Conservation (phyloP, 2,888 invertebrate genomes). For the Andrena camellia region DNA sequence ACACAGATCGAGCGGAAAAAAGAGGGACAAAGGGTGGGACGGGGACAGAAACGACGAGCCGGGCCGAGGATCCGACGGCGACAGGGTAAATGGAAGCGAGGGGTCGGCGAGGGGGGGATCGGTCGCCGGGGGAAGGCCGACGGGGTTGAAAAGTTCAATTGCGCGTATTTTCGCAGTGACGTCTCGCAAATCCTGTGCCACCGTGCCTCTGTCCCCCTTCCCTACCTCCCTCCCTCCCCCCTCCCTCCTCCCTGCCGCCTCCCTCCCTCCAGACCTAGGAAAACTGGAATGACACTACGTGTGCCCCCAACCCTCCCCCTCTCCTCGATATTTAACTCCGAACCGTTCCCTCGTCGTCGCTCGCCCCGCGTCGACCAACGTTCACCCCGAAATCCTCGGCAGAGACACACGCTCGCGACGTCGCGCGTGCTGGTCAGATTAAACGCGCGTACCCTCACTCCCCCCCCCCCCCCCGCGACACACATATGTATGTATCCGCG, state of each 20-base stretch:
- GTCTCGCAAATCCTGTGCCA: slow-evolving; percentile 82
- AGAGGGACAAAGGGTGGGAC: slow-evolving; percentile 61
- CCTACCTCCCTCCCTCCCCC: slow-evolving; percentile 37
- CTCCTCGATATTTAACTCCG: slow-evolving; percentile 66
- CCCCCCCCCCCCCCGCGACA: too few species aligned
- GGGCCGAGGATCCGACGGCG: slow-evolving; percentile 75
- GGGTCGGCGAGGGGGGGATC: slow-evolving; percentile 51
- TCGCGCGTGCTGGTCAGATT: slow-evolving; percentile 49
- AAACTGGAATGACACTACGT: slow-evolving; percentile 75
- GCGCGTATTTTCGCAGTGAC: slow-evolving; percentile 84
- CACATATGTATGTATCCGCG: slow-evolving; percentile 17
- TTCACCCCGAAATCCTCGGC: slow-evolving; percentile 44
- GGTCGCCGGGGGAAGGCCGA: slow-evolving; percentile 73
- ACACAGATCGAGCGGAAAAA: slow-evolving; percentile 58
- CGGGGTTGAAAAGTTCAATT: slow-evolving; percentile 85
- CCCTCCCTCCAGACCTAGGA: slow-evolving; percentile 58
- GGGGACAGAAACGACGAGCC: slow-evolving; percentile 60
- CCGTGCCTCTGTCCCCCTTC: slow-evolving; percentile 45
- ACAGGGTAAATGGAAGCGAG: slow-evolving; percentile 73
- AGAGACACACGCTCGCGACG: slow-evolving; percentile 32
- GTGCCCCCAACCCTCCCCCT: slow-evolving; percentile 20
- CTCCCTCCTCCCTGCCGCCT: too few species aligned
- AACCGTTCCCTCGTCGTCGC: slow-evolving; percentile 19
- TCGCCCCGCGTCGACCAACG: slow-evolving; percentile 1
- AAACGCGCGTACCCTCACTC: slow-evolving; percentile 18